Base-by-base conservation (phyloP, 1,140 invertebrate genomes). In the Drosophila ambigua region DNA sequence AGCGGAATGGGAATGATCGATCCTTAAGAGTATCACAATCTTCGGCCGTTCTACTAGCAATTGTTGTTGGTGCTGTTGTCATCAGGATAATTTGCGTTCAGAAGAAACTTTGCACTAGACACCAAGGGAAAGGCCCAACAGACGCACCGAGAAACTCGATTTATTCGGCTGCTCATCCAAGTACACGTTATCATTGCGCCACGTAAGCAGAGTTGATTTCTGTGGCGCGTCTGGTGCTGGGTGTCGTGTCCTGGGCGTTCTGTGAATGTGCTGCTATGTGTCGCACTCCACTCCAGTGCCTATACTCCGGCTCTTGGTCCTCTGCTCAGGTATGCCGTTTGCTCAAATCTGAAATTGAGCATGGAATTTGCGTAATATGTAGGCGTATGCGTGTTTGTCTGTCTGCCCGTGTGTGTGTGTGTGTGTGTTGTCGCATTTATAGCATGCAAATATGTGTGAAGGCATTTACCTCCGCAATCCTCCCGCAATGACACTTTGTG, bases 281-380 rank as follows among this genome's bases (percentile, higher is more conserved):
- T 35, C 3, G 3, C 9, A 2, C 9, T 4, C 20, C 20, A 31
- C 28, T 31, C 20, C 50, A 31, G 26, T 13, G 13, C 15, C 28
- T 20, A 4, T 15, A 23, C 28, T 39, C 51, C 24, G 23, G 6
- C 16, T 3, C 2, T 31, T n/a, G 13, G 11, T 41, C 20, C 11
- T 5, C 58, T 77, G 54, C 66, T 72, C 74, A 77, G 75, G 75
- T 77, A 77, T 77, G 73, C 74, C 73, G 74, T 77, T 76, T 76
- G 73, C 72, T 77, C 73, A 77, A 77, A 77, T 77, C 75, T 77
- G 73, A 77, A 77, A 77, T 77, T 77, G 75, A 77, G 75, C 73
- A 77, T 77, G 75, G 75, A 77, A 77, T 77, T 77, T 77, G 74
- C 66, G 75, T 77, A 77, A 77, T 77, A 77, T 72, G 73, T 77